These are phyloP conservation scores for Lophius piscatorius DNA, from an alignment of 2,113 vertebrate species.

Conservation along the genomic window DNA sequence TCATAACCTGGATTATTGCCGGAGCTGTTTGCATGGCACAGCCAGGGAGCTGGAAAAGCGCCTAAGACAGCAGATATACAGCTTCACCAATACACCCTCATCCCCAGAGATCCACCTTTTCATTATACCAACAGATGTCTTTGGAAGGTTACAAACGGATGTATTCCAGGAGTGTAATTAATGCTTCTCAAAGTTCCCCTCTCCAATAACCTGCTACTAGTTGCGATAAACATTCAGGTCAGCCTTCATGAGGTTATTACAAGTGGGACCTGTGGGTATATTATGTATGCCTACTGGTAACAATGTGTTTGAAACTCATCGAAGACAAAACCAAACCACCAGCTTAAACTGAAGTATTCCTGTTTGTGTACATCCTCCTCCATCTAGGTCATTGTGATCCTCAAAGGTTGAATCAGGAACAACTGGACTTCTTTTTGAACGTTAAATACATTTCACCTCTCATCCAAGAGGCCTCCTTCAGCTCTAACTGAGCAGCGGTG, in stretches of 20 bases:
- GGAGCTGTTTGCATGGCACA: conserved; percentile 9
- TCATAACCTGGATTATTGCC: conserved; percentile 27
- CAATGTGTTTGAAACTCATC: too few relatives aligned
- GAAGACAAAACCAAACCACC: too few relatives aligned
- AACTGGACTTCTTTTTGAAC: too few relatives aligned
- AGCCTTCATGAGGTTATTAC: conserved; percentile 10
- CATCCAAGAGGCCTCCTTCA: too few relatives aligned
- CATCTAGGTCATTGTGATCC: too few relatives aligned
- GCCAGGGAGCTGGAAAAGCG: background rate
- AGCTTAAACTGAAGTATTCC: too few relatives aligned
- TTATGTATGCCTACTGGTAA: too few relatives aligned
- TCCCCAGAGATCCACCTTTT: background rate
- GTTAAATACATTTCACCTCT: too few relatives aligned
- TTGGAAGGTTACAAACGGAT: background rate
- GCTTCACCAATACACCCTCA: background rate
- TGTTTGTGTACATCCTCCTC: too few relatives aligned
- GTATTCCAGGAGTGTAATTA: background rate
- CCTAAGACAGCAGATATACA: background rate
- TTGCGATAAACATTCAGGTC: conserved; percentile 22
- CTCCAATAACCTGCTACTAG: conserved; percentile 17
- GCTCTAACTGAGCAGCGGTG: too few relatives aligned
- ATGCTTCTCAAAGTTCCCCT: background rate
- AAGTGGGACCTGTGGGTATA: conserved; percentile 1
- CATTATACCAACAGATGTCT: background rate
- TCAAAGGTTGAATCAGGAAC: too few relatives aligned